Evolutionary conservation across 2,888 invertebrate species (phyloP), one percentile per base, ranked within the genome.

Genomic region (Rotaria macrura): DNA sequence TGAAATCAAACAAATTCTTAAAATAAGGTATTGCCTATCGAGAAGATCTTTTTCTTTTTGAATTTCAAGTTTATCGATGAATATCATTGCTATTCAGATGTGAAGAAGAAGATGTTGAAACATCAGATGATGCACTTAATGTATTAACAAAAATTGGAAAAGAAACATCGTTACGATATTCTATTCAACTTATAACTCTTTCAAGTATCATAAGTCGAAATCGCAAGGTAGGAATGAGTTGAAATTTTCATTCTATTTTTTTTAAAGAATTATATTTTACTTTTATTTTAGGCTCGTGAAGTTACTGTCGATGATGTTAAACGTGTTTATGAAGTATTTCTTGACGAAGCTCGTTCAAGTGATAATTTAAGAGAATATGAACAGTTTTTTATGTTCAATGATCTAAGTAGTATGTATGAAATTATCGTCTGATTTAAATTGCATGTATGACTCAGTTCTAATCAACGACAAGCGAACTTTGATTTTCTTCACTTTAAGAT

Each of bases 91-190:
- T 3, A 1, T 52, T 34, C 34, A 65, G 65, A 87, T 96, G 96
- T 90, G 97, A 98, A 89, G 99, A 99, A 89, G 99, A 99, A 90
- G 97, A 98, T 90, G 97, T 97, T 88, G 95, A 96, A 89, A 95
- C 99, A 93, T 94, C 94, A 0, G 94, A 94, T 4, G 96, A 96
- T 90, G 98, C 97, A 0, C 89, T 98, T 85, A 94, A 94, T 0
- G 95, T 98, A 17, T 92, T 99, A 65, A 96, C 97, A 0, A 93
- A 95, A 85, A 96, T 99, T 79, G 96, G 96, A 1, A 93, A 94
- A 23, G 96, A 96, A 90, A 96, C 97, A 0, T 96, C 96, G 0
- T 92, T 99, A 25, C 93, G 99, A 87, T 99, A 99, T 91, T 95
- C 97, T 52, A 98, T 99, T 90, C 99, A 99, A 90, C 93, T 99